These are phyloP conservation scores for Rallus limicola DNA, from an alignment of 2,113 vertebrate species.

Conservation along the genomic window DNA sequence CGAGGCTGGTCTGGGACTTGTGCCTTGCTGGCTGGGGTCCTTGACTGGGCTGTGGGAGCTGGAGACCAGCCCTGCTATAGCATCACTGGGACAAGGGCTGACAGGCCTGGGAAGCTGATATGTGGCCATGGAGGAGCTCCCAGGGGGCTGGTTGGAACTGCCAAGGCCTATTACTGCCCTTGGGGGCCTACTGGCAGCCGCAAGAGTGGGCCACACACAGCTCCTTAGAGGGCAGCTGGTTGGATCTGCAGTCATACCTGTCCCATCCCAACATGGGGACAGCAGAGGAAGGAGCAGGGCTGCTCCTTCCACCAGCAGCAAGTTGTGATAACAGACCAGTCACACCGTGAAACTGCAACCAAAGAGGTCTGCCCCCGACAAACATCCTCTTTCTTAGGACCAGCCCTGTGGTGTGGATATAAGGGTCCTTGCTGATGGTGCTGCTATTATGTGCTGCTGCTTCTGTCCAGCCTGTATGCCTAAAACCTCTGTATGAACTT, in stretches of 20 bases:
- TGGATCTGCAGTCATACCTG: neutral
- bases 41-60: neutral
- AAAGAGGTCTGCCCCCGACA: rapidly evolving
- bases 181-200: no score
- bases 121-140: no score
- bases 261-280: rapidly evolving
- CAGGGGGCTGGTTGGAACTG: neutral
- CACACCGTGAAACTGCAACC: rapidly evolving
- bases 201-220: neutral
- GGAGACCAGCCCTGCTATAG: neutral
- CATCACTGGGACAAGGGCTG: neutral
- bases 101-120: no score
- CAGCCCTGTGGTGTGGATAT: rapidly evolving
- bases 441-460: neutral
- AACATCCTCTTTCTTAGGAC: neutral
- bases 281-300: rapidly evolving
- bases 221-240: rapidly evolving
- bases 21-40: neutral
- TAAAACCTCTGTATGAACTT: neutral
- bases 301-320: neutral
- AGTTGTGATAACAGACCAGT: rapidly evolving
- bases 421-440: neutral
- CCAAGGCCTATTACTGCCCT: neutral
- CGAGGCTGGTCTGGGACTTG: neutral
- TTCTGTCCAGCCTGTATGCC: neutral